These are phyloP conservation scores for Halisarca cf. caerulea DNA, from an alignment of 37 sponge, comb jelly and placozoan species.

Conservation along the genomic window DNA sequence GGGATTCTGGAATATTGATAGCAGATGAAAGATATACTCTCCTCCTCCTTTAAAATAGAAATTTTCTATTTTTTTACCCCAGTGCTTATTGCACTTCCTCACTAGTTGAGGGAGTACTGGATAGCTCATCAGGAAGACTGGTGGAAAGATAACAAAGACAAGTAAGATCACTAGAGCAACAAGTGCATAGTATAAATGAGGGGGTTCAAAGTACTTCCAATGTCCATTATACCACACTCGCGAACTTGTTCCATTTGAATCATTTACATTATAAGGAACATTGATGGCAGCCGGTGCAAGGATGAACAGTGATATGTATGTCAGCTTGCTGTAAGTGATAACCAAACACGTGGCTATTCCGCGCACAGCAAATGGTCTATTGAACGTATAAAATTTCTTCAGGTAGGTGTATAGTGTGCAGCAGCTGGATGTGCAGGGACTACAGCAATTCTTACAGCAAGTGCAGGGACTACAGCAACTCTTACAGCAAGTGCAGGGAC, in stretches of 20 bases:
- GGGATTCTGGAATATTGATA: background rate
- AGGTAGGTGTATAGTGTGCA: no score
- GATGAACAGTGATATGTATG: background rate
- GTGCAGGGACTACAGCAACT: background rate
- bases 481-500: no score
- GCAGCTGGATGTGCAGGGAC: no score
- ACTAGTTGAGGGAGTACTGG: background rate
- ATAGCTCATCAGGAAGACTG: background rate
- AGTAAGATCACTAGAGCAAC: background rate
- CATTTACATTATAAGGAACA: background rate
- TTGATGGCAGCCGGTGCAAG: background rate
- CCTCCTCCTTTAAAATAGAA: background rate
- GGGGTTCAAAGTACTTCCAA: background rate
- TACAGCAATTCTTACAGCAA: background rate
- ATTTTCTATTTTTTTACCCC: background rate
- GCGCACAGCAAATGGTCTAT: background rate
- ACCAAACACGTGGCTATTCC: constrained; percentile 7
- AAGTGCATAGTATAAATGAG: background rate
- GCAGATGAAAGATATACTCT: background rate
- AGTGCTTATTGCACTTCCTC: background rate
- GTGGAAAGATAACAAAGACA: background rate
- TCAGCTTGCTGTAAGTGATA: background rate
- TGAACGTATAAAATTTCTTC: no score
- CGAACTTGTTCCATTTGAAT: background rate
- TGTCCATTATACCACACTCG: background rate